Base-by-base conservation (phyloP, 1,140 invertebrate species). In the Danaus melanippus region DNA sequence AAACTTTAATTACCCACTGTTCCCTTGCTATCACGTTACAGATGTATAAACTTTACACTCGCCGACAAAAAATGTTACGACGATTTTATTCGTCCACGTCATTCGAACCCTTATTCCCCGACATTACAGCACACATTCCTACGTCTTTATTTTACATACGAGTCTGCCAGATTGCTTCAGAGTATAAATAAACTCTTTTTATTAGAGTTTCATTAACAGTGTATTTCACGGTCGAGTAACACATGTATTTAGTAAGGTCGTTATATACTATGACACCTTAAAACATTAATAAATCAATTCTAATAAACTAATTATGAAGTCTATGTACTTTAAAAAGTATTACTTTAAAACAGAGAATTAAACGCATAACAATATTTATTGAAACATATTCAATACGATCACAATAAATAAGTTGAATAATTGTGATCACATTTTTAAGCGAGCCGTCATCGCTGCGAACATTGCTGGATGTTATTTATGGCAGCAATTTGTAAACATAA, bases 401-500 rank as follows among this genome's bases (percentile, higher is more conserved):
- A 3, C 21, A 32, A 32, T 32, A 32, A 32, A 32, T 32, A 32
- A 32, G 21, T 32, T 32, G 6, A 32, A 32, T 32, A 32, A 32
- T 32, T 32, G 21, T 32, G 21, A 32, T 32, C 21, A 32, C 12
- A 47, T 47, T 47, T n/a, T 47, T 47, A 47, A 47, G 46, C 32
- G 46, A 17, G 12, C 32, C 46, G 46, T 32, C 9, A 21, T 21
- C 15, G 32, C 9, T 10, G 32, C 6, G 21, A 32, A 32, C 21
- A 32, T 32, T 32, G 21, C 21, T 32, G 21, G 21, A 41, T 4
- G 32, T 7, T n/a, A 73, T 74, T 73, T 73, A 76, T 68, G 72
- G 58, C 50, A 42, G 61, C 67, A 68, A 78, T 79, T 67, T 61
- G 67, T 76, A 78, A 74, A 68, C 67, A 78, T 68, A 61, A 61